Percentiles rank a stretch among this genome's conserved stretches.
Conservation (phyloP, 2,888 invertebrate species). For the Mythimna lalbum region DNA sequence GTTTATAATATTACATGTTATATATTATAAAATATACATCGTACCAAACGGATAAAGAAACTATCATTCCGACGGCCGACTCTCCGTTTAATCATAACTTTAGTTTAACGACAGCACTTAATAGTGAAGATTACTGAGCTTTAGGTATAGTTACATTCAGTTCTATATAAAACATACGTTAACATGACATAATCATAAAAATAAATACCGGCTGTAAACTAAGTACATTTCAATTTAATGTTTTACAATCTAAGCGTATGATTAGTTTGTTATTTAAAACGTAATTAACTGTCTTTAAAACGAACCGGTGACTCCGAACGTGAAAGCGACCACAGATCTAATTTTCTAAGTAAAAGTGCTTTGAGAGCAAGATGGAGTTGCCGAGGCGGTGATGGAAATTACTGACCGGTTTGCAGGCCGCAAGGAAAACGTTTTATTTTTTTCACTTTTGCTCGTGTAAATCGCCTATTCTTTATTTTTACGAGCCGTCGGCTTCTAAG, state of each 20-base stretch:
- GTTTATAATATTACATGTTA: too few species aligned
- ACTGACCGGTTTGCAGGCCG: conserved; percentile 60
- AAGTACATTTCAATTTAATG: conserved; percentile 37
- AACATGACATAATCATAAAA: conserved; percentile 47
- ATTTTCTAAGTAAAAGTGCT: conserved; percentile 64
- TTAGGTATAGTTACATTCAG: conserved; percentile 25
- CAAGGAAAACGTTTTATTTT: conserved; percentile 72
- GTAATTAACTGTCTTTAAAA: conserved; percentile 25
- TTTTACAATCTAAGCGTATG: conserved; percentile 36
- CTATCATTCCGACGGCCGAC: conserved; percentile 7
- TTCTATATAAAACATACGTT: conserved; percentile 38
- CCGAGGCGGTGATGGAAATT: conserved; percentile 47
- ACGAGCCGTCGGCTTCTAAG: conserved; percentile 80
- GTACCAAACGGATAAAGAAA: conserved; percentile 17
- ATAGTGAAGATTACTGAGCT: conserved; percentile 21
- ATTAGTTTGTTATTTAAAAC: conserved; percentile 42
- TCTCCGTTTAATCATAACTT: conserved; percentile 23
- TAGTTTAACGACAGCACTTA: conserved; percentile 22
- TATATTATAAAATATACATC: too few species aligned
- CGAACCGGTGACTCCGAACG: conserved; percentile 26
- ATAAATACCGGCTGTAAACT: conserved; percentile 34
- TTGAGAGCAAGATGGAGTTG: conserved; percentile 42
- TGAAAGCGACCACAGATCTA: conserved; percentile 56
- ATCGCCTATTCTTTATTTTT: conserved; percentile 76
- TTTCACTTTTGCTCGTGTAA: conserved; percentile 72